Conservation (phyloP, 2,888 invertebrate genomes). For the Hirtodrosophila trivittata region DNA sequence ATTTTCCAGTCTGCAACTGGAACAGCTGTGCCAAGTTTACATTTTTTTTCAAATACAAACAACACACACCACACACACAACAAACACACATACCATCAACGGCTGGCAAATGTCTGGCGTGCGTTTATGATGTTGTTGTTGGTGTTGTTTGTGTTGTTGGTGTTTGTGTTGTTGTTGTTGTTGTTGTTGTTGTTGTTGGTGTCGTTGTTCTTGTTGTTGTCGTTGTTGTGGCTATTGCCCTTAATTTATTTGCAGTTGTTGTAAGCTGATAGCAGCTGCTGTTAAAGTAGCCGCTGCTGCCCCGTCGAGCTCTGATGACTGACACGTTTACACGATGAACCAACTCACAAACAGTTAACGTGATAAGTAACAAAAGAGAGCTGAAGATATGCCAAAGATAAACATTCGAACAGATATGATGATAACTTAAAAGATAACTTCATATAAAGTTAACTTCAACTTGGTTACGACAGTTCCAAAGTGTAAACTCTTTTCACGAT, state of each 20-base stretch:
- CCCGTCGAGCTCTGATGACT: conserved; percentile 10
- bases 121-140: conserved; percentile 27
- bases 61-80: conserved; percentile 5
- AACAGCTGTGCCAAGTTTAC: conserved; percentile 53
- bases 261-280: conserved; percentile 48
- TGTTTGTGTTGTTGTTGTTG: conserved; percentile 6
- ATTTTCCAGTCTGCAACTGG: conserved; percentile 31
- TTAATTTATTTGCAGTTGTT: conserved; percentile 51
- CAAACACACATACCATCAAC: not conserved
- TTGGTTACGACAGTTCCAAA: no score
- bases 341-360: not conserved
- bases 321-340: conserved; percentile 44
- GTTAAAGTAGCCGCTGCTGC: conserved; percentile 23
- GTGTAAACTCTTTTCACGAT: no score
- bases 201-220: conserved; percentile 15
- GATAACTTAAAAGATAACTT: not conserved
- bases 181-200: conserved; percentile 8
- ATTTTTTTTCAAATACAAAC: conserved; percentile 23
- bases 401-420: no score
- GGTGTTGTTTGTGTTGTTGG: no score
- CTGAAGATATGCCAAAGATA: no score
- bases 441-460: no score
- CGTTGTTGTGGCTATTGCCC: conserved; percentile 51
- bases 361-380: not conserved
- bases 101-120: conserved; percentile 33